Percentiles rank a stretch among this genome's conserved stretches.
These are phyloP conservation scores for Pomacea maculata DNA, from an alignment of 1,140 invertebrate species.

Conservation along the genomic window DNA sequence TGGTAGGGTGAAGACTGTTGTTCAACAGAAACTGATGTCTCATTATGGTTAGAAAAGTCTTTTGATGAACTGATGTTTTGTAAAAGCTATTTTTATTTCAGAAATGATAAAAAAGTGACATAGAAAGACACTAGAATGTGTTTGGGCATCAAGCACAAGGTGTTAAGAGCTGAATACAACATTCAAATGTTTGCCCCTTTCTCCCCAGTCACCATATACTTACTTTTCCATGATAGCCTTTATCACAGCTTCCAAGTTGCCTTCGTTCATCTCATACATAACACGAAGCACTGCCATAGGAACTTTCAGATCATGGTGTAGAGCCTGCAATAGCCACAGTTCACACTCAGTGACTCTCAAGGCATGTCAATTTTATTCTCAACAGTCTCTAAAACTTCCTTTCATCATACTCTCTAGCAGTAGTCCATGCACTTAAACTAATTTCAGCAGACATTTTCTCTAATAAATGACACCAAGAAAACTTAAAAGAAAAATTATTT, in stretches of 20 bases:
- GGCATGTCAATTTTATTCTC: neutral
- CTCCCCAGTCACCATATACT: conserved; percentile 19
- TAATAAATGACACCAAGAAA: neutral
- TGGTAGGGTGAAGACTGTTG: too few relatives aligned
- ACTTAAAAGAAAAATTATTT: neutral
- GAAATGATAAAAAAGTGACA: too few relatives aligned
- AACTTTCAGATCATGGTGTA: conserved; percentile 54
- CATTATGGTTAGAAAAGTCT: too few relatives aligned
- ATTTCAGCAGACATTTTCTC: too few relatives aligned
- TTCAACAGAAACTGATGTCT: too few relatives aligned
- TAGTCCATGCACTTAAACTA: too few relatives aligned
- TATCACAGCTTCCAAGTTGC: conserved; percentile 49
- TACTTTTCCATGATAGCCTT: conserved; percentile 60
- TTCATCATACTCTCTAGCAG: too few relatives aligned
- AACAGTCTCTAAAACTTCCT: neutral
- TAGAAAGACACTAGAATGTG: too few relatives aligned
- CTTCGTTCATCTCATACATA: conserved; percentile 58
- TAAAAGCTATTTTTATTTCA: too few relatives aligned
- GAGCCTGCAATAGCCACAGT: conserved; percentile 39
- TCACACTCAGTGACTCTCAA: neutral
- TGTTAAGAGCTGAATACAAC: neutral
- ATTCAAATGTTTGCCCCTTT: too few relatives aligned
- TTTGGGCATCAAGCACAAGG: neutral
- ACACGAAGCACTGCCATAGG: conserved; percentile 54
- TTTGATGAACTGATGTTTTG: too few relatives aligned